Evolutionary conservation across 2,888 invertebrate genomes (phyloP).

Genomic region (Charanyca ferruginea): DNA sequence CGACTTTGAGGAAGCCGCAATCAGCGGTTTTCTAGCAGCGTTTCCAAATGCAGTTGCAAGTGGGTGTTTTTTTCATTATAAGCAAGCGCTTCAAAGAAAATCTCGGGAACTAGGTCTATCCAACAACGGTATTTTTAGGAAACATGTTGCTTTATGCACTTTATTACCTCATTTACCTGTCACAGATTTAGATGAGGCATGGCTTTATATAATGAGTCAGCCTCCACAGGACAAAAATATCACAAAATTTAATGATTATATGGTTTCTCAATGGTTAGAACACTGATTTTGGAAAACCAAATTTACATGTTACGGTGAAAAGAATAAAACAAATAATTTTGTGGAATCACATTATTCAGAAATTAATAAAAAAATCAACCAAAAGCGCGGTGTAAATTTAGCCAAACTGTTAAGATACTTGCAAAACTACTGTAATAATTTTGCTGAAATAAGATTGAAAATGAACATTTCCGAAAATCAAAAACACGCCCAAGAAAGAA

Average conservation of each 20-base stretch:
- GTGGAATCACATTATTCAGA: conserved; percentile 34
- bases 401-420: conserved; percentile 20
- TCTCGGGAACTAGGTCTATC: conserved; percentile 18
- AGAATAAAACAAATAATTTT: conserved; percentile 32
- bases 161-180: conserved; percentile 35
- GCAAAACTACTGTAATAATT: conserved; percentile 26
- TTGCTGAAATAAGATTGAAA: conserved; percentile 18
- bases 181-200: conserved; percentile 32
- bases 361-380: conserved; percentile 32
- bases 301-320: conserved; percentile 34
- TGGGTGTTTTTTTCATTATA: conserved; percentile 33
- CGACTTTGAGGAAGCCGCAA: no score
- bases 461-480: conserved; percentile 24
- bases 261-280: conserved; percentile 33
- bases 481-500: conserved; percentile 23
- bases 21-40: conserved; percentile 9
- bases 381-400: conserved; percentile 24
- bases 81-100: conserved; percentile 31
- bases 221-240: conserved; percentile 25
- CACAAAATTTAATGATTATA: conserved; percentile 25
- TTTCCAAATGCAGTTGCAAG: conserved; percentile 31
- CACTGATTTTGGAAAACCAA: conserved; percentile 25
- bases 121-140: conserved; percentile 29
- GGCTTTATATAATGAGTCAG: conserved; percentile 40
- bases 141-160: conserved; percentile 38